Evolutionary conservation across 1,140 invertebrate genomes (phyloP).

Genomic region (Trichomalopsis sarcophagae): DNA sequence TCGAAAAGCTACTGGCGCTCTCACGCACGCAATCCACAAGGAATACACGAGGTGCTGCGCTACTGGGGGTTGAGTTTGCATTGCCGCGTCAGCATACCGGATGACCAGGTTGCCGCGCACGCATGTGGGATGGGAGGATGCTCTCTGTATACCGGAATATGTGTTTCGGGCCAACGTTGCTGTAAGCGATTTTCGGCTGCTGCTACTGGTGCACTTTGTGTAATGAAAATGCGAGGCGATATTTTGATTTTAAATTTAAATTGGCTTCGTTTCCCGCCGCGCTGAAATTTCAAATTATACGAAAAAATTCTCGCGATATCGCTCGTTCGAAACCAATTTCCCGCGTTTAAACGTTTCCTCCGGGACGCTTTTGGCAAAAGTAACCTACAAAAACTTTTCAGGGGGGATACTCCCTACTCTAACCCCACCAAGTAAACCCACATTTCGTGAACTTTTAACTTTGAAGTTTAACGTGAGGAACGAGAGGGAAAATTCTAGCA

Average conservation of each 20-base stretch:
- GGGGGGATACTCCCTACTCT: background rate
- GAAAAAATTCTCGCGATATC: background rate
- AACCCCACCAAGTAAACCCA: background rate
- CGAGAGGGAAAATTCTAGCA: background rate
- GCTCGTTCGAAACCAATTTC: background rate
- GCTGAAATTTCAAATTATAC: background rate
- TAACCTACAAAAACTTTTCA: background rate
- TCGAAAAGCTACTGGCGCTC: background rate
- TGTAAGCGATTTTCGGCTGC: too few species aligned
- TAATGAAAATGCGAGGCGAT: too few species aligned
- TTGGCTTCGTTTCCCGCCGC: background rate
- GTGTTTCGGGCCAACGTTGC: too few species aligned
- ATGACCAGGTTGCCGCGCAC: conserved; percentile 8
- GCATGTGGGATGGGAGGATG: background rate
- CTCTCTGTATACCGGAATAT: background rate
- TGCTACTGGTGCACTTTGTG: too few species aligned
- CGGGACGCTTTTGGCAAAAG: background rate
- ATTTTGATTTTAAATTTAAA: background rate
- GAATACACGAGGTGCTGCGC: background rate
- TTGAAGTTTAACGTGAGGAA: background rate
- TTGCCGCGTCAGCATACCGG: conserved; percentile 44
- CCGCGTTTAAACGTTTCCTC: background rate
- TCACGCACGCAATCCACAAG: conserved; percentile 10
- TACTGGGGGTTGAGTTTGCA: background rate
- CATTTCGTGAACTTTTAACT: conserved; percentile 8